Conservation (phyloP, 2,888 invertebrate genomes). For the Drosophila borealis region DNA sequence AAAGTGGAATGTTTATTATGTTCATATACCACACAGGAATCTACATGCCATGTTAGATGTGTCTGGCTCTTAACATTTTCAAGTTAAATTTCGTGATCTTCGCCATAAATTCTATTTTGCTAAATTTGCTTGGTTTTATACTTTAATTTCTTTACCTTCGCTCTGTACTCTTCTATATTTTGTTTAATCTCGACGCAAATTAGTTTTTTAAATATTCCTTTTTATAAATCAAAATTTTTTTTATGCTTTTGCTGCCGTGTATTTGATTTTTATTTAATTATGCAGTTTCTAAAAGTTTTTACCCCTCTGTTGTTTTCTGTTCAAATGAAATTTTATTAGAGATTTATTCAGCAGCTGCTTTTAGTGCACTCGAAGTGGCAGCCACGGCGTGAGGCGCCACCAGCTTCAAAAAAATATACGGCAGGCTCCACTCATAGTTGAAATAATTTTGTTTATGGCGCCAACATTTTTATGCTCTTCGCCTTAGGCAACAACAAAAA, state of each 20-base stretch:
- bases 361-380: constrained; percentile 27
- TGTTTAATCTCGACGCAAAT: too few relatives aligned
- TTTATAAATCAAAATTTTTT: too few relatives aligned
- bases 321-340: constrained; percentile 37
- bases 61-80: too few relatives aligned
- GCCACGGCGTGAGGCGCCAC: constrained; percentile 7
- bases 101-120: too few relatives aligned
- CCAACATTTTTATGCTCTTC: constrained; percentile 46
- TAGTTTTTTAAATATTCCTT: too few relatives aligned
- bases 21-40: too few relatives aligned
- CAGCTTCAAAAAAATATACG: constrained; percentile 2
- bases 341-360: constrained; percentile 43
- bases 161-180: too few relatives aligned
- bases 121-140: too few relatives aligned
- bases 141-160: too few relatives aligned
- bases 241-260: neutral
- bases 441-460: constrained; percentile 62
- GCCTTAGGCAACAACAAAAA: constrained; percentile 21
- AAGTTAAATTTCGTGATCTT: too few relatives aligned
- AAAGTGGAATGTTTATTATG: too few relatives aligned
- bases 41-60: too few relatives aligned
- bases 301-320: constrained; percentile 5
- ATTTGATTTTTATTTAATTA: constrained; percentile 36
- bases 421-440: constrained; percentile 32
- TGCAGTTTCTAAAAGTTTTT: constrained; percentile 9